A percentile compares a stretch with the other conserved stretches of the same genome.
These are phyloP conservation scores for Rotaria sp. DNA, from an alignment of 2,888 invertebrate genomes.

Conservation along the genomic window DNA sequence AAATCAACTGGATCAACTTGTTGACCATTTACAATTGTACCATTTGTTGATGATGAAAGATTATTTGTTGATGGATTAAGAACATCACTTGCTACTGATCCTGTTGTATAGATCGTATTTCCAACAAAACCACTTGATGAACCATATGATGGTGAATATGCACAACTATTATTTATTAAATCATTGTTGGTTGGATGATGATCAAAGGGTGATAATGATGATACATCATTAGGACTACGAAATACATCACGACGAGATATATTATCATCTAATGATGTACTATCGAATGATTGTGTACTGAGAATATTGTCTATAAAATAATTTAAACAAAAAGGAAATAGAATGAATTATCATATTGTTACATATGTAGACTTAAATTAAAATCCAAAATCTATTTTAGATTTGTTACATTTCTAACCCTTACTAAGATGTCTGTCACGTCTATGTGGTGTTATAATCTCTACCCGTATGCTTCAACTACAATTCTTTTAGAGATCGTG, in stretches of 20 bases:
- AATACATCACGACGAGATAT: not conserved
- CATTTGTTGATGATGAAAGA: not conserved
- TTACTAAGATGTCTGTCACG: too few relatives aligned
- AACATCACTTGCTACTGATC: not conserved
- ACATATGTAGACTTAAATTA: too few relatives aligned
- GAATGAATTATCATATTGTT: too few relatives aligned
- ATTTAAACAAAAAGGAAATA: too few relatives aligned
- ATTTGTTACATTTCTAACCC: too few relatives aligned
- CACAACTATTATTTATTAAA: not conserved
- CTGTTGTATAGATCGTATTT: not conserved
- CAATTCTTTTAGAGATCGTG: too few relatives aligned
- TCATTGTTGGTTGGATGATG: not conserved
- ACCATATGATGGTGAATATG: not conserved
- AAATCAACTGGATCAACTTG: constrained; percentile 9
- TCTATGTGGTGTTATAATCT: too few relatives aligned
- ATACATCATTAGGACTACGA: not conserved
- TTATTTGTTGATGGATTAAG: not conserved
- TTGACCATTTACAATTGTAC: not conserved
- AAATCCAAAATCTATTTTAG: too few relatives aligned
- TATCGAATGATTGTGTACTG: not conserved
- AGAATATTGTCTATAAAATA: not conserved
- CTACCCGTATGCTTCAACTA: too few relatives aligned
- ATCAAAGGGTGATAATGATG: not conserved
- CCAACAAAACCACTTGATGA: not conserved
- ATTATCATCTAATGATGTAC: not conserved